These are phyloP conservation scores for Hephaestus fuliginosus DNA, from an alignment of 2,797 vertebrate species.

Conservation along the genomic window DNA sequence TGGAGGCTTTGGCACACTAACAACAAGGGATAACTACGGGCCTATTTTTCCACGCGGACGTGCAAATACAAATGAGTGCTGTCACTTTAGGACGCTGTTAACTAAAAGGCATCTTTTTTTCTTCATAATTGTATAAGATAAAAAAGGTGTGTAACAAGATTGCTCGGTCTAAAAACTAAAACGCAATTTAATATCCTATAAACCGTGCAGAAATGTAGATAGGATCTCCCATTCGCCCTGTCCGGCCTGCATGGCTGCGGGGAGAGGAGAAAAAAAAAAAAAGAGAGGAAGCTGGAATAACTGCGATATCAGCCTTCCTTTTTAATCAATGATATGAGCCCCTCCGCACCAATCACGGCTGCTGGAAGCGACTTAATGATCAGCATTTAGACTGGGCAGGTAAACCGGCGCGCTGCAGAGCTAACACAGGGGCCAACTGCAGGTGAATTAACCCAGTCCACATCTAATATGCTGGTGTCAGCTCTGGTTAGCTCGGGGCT, in stretches of 20 bases:
- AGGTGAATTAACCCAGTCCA: slow-evolving; percentile 97
- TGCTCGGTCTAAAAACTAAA: slow-evolving; percentile 20
- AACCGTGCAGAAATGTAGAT: slow-evolving; percentile 16
- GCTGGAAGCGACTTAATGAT: slow-evolving; percentile 96
- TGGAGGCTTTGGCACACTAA: slow-evolving; percentile 92
- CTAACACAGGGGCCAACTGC: slow-evolving; percentile 95
- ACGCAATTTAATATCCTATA: slow-evolving; percentile 18
- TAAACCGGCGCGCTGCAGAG: slow-evolving; percentile 91
- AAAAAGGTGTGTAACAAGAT: slow-evolving; percentile 83
- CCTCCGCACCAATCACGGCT: slow-evolving; percentile 90
- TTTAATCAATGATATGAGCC: slow-evolving; percentile 92
- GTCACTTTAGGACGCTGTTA: slow-evolving; percentile 92
- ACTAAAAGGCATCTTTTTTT: slow-evolving; percentile 84
- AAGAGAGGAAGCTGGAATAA: slow-evolving; percentile 58
- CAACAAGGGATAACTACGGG: slow-evolving; percentile 94
- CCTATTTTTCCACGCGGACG: slow-evolving; percentile 79
- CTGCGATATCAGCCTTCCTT: slow-evolving; percentile 84
- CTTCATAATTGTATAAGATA: slow-evolving; percentile 29
- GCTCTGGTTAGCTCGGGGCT: slow-evolving; percentile 92
- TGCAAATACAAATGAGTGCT: slow-evolving; percentile 90
- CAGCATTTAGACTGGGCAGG: slow-evolving; percentile 94
- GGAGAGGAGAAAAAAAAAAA: slow-evolving; percentile 3
- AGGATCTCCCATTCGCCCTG: slow-evolving; percentile 42
- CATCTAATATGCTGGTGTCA: slow-evolving; percentile 96
- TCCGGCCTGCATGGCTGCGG: slow-evolving; percentile 31